Evolutionary conservation across 2,888 invertebrate genomes (phyloP).

Genomic region (Poecilobothrus nobilitatus): DNA sequence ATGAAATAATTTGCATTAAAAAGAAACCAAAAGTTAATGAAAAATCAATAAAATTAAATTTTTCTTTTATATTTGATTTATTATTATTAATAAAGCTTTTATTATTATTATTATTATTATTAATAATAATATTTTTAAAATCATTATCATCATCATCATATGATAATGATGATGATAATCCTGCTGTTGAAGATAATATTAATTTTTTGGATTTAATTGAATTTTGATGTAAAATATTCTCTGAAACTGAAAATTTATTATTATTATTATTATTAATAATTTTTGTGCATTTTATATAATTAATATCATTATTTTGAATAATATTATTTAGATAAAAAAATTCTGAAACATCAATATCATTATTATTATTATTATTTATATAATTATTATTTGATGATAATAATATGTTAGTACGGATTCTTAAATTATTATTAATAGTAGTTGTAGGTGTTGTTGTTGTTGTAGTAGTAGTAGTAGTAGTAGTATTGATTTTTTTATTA

Average conservation of each 20-base stretch:
- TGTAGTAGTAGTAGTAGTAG: neutral
- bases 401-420: neutral
- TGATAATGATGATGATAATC: neutral
- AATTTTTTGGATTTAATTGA: neutral
- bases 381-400: neutral
- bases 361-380: neutral
- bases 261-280: neutral
- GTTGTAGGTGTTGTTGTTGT: too few species aligned
- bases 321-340: neutral
- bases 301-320: neutral
- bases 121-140: neutral
- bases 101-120: neutral
- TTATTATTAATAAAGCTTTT: neutral
- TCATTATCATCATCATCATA: neutral
- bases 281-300: neutral
- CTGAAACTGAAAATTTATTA: too few species aligned
- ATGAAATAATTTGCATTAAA: constrained; percentile 26
- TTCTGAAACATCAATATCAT: neutral
- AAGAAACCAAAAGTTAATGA: constrained; percentile 17
- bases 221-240: neutral
- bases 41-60: constrained; percentile 7
- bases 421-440: neutral
- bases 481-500: neutral
- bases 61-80: neutral
- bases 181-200: neutral